Evolutionary conservation across 2,113 vertebrate genomes (phyloP), one percentile per base, ranked within the genome.

Genomic region (Alectura lathami): DNA sequence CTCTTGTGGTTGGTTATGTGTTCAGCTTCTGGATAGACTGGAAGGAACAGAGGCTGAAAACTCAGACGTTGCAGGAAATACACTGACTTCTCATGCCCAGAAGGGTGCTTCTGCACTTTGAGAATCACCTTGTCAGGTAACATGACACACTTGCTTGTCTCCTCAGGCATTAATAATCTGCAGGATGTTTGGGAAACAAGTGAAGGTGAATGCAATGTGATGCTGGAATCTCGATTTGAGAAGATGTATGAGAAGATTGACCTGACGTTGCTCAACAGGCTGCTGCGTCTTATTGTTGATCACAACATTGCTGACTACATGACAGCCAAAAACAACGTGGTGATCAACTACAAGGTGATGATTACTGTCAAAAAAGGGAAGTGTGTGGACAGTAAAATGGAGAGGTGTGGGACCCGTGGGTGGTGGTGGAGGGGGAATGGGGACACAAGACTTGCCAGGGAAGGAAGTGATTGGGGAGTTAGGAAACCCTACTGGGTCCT

Each of bases 171-270:
- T 89, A 99, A 99, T 95, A 99, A 99, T 93, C 96, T 99, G 89
- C 99, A 99, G 85, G 99, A 99, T 23, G 99, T 99, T 80, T 99
- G 99, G 99, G 99, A 99, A 97, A 99, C 99, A 0, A 98, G 98
- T 9, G 99, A 99, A 79, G 99, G 99, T 3, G 99, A 99, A 82
- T 99, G 99, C 96, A 99, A 99, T 0, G 99, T 99, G 87, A 99
- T 99, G 99, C 97, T 99, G 84, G 99, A 99, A 73, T 99, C 99
- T 6, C 99, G 99, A 38, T 99, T 99, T 73, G 99, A 99, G 97
- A 99, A 99, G 97, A 99, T 99, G 99, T 99, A 99, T 13, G 99
- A 99, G 97, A 99, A 99, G 98, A 99, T 99, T 23, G 99, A 99
- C 96, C 85, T 99, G 98, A 99, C 99, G 0, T 95, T 99, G 96